phyloP scores from a whole-genome alignment of 2,888 invertebrate genomes.

The Glaucopsyche alexis region DNA sequence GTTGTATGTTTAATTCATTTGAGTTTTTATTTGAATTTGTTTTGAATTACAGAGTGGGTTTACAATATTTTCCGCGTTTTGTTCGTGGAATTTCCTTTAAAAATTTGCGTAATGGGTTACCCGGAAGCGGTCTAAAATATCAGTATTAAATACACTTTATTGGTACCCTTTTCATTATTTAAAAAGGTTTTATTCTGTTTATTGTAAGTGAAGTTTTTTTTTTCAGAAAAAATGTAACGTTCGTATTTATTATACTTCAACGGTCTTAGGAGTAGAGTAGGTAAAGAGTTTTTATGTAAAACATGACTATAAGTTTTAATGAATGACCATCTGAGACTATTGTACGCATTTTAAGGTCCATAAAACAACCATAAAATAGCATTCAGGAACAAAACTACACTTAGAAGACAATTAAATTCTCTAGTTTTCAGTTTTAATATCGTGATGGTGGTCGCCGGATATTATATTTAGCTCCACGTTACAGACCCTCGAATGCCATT shows the following conservation, averaged over 20 bases:
- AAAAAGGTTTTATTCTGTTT: background rate
- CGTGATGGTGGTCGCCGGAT: background rate
- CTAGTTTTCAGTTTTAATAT: conserved; percentile 25
- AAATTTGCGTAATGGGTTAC: conserved; percentile 6
- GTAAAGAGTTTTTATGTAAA: background rate
- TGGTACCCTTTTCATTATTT: background rate
- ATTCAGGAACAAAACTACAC: conserved; percentile 10
- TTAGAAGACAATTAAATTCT: background rate
- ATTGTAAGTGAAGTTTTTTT: background rate
- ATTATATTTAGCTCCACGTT: conserved; percentile 23
- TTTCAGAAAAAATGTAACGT: background rate
- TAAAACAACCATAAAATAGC: background rate
- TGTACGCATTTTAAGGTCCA: background rate
- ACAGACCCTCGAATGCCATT: conserved; percentile 21
- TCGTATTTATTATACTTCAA: background rate
- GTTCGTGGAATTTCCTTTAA: background rate
- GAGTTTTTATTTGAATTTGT: conserved; percentile 20
- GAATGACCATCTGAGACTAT: background rate
- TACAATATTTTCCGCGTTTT: conserved; percentile 3
- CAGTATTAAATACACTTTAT: background rate
- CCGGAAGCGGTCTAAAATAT: background rate
- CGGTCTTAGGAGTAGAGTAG: background rate
- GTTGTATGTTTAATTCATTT: conserved; percentile 23
- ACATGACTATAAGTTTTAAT: background rate
- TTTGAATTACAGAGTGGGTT: conserved; percentile 7